Evolutionary conservation across 2,113 vertebrate genomes (phyloP).

Genomic region (Ariopsis seemanni): DNA sequence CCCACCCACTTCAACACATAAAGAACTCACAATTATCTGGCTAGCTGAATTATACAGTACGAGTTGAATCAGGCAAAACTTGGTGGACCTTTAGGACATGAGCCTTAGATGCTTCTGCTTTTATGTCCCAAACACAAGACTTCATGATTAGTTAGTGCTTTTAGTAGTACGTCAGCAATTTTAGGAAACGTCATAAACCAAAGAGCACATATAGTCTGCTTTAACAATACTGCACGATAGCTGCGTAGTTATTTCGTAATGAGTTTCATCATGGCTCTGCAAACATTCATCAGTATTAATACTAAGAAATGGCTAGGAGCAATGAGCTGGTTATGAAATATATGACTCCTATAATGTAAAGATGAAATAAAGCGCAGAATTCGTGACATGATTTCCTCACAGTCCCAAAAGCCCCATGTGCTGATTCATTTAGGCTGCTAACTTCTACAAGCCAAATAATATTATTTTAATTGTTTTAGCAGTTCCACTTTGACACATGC

Average conservation of each 20-base stretch:
- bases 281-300: not conserved
- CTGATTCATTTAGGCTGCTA: not conserved
- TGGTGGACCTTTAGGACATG: not conserved
- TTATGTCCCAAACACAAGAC: not conserved
- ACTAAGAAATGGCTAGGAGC: not conserved
- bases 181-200: not conserved
- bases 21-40: not conserved
- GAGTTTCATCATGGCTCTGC: not conserved
- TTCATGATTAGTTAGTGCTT: not conserved
- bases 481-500: not conserved
- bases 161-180: not conserved
- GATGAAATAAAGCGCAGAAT: not conserved
- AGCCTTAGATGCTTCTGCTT: not conserved
- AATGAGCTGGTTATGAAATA: not conserved
- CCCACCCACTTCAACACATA: not conserved
- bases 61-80: not conserved
- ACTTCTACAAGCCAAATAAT: not conserved
- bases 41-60: not conserved
- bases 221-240: not conserved
- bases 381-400: not conserved
- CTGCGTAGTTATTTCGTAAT: not conserved
- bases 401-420: not conserved
- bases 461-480: not conserved
- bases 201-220: not conserved
- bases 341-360: not conserved